Evolutionary conservation across 2,113 vertebrate genomes (phyloP).

Genomic region (Cairina moschata): DNA sequence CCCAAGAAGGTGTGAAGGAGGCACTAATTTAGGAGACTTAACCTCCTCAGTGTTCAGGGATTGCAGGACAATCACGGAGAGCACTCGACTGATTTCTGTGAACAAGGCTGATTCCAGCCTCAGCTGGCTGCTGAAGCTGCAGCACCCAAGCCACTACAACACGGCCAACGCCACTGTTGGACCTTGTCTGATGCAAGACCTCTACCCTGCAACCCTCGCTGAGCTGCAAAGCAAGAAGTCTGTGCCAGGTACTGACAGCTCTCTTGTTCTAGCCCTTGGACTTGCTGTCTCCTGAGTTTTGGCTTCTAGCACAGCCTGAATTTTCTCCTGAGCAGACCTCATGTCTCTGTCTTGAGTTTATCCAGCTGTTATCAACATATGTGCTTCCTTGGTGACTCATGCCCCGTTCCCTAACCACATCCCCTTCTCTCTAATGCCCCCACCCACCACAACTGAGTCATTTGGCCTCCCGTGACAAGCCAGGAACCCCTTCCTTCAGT

Average conservation of each 20-base stretch:
- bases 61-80: not conserved
- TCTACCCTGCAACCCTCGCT: not conserved
- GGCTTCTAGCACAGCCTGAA: not conserved
- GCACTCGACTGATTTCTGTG: not conserved
- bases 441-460: conserved; percentile 52
- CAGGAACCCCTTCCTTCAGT: not conserved
- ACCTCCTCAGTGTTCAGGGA: not conserved
- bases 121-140: not conserved
- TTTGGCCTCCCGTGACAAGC: not conserved
- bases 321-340: conserved; percentile 1
- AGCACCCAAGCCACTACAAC: accelerated
- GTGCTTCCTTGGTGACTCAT: conserved; percentile 34
- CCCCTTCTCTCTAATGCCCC: conserved; percentile 4
- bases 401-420: conserved; percentile 40
- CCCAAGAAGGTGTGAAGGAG: not conserved
- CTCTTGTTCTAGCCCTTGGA: not conserved
- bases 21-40: not conserved
- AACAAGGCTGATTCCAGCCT: not conserved
- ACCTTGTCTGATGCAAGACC: not conserved
- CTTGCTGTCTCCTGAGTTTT: not conserved
- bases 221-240: not conserved
- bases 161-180: not conserved
- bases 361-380: conserved; percentile 50
- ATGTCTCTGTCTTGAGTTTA: not conserved
- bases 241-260: not conserved